Percentiles rank a stretch among this genome's conserved stretches.
Evolutionary conservation across 2,888 invertebrate genomes (phyloP).

Genomic region (Erebia palarica): DNA sequence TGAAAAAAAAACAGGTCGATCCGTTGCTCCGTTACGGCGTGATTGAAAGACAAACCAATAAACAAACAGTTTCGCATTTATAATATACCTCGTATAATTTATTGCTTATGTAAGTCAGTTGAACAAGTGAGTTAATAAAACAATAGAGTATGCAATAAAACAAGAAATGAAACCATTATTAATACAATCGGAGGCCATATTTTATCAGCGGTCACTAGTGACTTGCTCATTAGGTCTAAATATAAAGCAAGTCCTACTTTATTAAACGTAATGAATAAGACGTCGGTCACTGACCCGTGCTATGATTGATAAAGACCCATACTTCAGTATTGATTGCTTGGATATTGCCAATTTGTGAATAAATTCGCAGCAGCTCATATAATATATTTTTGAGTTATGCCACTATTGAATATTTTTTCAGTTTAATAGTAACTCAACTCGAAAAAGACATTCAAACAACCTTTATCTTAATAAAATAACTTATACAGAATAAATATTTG

Average conservation of each 20-base stretch:
- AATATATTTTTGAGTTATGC: no score
- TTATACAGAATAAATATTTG: no score
- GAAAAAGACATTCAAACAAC: not conserved
- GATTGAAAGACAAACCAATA: no score
- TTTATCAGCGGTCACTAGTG: constrained; percentile 33
- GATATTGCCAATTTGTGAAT: not conserved
- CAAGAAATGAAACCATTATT: not conserved
- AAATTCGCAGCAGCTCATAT: not conserved
- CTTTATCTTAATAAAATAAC: no score
- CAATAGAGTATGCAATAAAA: not conserved
- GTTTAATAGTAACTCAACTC: not conserved
- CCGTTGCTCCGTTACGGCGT: no score
- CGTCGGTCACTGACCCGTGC: constrained; percentile 45
- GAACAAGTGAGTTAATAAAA: constrained; percentile 1
- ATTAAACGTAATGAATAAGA: constrained; percentile 43
- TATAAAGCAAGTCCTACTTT: constrained; percentile 31
- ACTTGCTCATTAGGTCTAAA: constrained; percentile 30
- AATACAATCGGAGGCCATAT: constrained; percentile 1
- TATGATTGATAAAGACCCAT: constrained; percentile 32
- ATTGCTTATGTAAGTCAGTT: no score
- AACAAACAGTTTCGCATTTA: no score
- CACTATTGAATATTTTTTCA: not conserved
- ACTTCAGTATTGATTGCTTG: not conserved
- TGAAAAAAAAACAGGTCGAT: no score
- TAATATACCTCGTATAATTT: no score